Conservation (phyloP, 2,113 vertebrate species). For the Coptodon rendalli region DNA sequence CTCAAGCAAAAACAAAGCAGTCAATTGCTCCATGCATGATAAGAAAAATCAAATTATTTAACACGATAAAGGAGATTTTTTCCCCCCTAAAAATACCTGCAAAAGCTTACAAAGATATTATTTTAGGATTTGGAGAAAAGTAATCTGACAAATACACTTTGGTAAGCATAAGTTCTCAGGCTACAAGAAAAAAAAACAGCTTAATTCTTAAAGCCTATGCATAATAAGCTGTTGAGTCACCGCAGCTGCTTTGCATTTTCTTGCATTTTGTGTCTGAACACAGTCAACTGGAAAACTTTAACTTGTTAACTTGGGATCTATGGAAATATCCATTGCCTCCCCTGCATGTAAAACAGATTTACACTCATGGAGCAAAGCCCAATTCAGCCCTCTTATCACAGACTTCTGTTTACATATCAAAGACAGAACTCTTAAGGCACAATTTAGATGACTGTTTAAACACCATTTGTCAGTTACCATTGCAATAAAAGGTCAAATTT, state of each 20-base stretch:
- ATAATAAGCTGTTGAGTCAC: not conserved
- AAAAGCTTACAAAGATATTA: not conserved
- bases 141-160: not conserved
- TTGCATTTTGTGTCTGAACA: not conserved
- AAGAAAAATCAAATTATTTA: not conserved
- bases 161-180: not conserved
- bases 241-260: not conserved
- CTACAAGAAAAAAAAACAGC: not conserved
- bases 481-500: not conserved
- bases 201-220: not conserved
- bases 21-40: not conserved
- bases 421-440: not conserved
- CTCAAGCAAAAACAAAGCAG: not conserved
- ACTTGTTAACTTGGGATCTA: not conserved
- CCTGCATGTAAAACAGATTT: not conserved
- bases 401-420: not conserved
- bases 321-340: not conserved
- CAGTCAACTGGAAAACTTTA: not conserved
- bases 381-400: not conserved
- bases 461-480: not conserved
- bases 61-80: not conserved
- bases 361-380: not conserved
- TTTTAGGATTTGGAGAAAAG: not conserved
- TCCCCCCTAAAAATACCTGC: accelerated
- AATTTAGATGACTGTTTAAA: not conserved